Percentiles rank a stretch among this genome's conserved stretches.
These are phyloP conservation scores for Coreoperca whiteheadi DNA, from an alignment of 2,113 vertebrate genomes.

Conservation along the genomic window DNA sequence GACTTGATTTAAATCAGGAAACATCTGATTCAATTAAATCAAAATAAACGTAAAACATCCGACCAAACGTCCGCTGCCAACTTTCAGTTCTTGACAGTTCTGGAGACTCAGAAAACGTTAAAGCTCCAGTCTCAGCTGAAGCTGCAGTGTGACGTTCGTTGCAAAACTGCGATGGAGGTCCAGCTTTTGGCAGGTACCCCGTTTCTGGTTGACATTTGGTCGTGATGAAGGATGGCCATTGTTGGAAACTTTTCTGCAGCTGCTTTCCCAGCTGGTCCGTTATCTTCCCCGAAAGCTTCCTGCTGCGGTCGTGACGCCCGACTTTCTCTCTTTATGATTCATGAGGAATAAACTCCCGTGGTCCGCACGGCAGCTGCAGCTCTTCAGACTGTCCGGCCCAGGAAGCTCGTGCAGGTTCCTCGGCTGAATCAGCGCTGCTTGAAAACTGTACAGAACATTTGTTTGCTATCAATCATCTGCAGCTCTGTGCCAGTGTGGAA, in stretches of 20 bases:
- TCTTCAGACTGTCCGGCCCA: background rate
- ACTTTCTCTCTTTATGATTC: conserved; percentile 1
- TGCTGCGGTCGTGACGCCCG: background rate
- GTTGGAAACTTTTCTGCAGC: conserved; percentile 20
- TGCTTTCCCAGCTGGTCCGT: conserved; percentile 15
- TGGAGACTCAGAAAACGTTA: no score
- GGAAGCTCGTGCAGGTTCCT: background rate
- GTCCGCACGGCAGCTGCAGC: conserved; percentile 38
- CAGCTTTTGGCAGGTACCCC: background rate
- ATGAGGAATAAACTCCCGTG: background rate
- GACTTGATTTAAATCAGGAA: no score
- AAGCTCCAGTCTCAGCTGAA: background rate
- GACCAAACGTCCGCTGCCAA: no score
- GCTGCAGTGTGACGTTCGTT: background rate
- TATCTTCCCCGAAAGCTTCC: background rate
- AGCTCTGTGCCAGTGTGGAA: conserved; percentile 3
- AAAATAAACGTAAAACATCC: no score
- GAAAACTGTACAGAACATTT: conserved; percentile 51
- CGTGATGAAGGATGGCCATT: background rate
- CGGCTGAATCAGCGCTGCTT: background rate
- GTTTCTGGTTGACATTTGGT: background rate
- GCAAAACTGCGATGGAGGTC: background rate
- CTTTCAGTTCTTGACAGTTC: no score
- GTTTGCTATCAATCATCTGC: conserved; percentile 56
- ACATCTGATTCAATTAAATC: no score